Evolutionary conservation across 2,888 invertebrate genomes (phyloP).

Genomic region (Archips crataeganus): DNA sequence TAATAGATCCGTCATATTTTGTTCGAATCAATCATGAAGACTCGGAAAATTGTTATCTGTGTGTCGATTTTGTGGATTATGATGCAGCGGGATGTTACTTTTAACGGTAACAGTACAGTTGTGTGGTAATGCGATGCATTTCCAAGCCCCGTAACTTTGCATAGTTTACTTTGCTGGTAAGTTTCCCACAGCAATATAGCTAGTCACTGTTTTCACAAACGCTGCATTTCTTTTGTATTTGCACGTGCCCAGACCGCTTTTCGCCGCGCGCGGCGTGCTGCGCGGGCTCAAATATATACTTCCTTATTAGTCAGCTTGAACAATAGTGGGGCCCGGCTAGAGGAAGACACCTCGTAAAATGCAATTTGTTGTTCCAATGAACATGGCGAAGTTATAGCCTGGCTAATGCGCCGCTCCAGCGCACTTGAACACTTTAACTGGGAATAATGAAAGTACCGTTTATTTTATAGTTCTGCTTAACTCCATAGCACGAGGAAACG

Average conservation of each 20-base stretch:
- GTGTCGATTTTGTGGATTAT: background rate
- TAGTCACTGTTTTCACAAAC: slow-evolving; percentile 29
- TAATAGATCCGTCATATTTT: no score
- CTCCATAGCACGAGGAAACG: slow-evolving; percentile 16
- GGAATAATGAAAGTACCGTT: background rate
- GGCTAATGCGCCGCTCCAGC: slow-evolving; percentile 14
- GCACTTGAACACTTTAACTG: background rate
- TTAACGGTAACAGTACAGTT: background rate
- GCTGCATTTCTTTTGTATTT: slow-evolving; percentile 44
- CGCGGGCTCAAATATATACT: slow-evolving; percentile 79
- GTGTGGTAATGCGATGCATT: slow-evolving; percentile 8
- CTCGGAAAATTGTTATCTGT: no score
- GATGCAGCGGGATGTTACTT: background rate
- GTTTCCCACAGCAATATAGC: slow-evolving; percentile 33
- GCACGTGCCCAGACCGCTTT: slow-evolving; percentile 51
- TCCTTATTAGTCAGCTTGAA: slow-evolving; percentile 79
- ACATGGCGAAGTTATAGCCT: slow-evolving; percentile 2
- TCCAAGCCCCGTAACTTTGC: slow-evolving; percentile 11
- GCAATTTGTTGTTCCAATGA: slow-evolving; percentile 49
- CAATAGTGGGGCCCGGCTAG: slow-evolving; percentile 69
- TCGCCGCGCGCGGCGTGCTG: slow-evolving; percentile 55
- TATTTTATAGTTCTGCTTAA: slow-evolving; percentile 9
- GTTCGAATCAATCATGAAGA: no score
- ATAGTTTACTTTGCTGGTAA: slow-evolving; percentile 19
- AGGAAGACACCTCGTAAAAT: slow-evolving; percentile 66